Conservation (phyloP, 2,888 invertebrate genomes). For the Axea sp. region DNA sequence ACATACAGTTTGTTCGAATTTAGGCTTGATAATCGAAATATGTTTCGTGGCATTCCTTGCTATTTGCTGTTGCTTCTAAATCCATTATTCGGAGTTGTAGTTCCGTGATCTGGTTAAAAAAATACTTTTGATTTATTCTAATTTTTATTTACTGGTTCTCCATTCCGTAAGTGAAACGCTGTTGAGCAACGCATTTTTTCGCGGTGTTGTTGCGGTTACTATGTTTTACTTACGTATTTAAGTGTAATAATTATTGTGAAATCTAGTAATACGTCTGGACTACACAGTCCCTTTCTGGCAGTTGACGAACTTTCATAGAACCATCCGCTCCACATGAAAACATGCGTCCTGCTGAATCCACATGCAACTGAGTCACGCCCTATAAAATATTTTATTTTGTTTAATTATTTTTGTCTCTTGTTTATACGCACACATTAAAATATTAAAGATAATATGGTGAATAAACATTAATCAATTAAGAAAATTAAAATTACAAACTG, state of each 20-base stretch:
- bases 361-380: conserved; percentile 96
- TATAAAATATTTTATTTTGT: conserved; percentile 48
- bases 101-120: conserved; percentile 48
- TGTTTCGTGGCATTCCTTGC: conserved; percentile 12
- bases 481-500: neutral
- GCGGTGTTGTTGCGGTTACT: conserved; percentile 52
- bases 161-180: conserved; percentile 48
- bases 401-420: no score
- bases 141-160: conserved; percentile 30
- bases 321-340: conserved; percentile 99
- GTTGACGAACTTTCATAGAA: conserved; percentile 97
- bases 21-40: conserved; percentile 23
- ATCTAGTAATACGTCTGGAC: conserved; percentile 81
- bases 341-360: conserved; percentile 92
- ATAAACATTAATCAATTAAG: no score
- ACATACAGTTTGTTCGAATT: conserved; percentile 48
- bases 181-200: conserved; percentile 27
- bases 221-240: conserved; percentile 64
- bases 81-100: conserved; percentile 28
- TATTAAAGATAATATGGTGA: no score
- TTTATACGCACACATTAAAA: no score
- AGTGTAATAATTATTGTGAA: conserved; percentile 58
- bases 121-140: conserved; percentile 55
- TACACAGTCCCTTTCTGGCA: conserved; percentile 89
- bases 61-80: neutral